Evolutionary conservation across 1,140 invertebrate species (phyloP).

Genomic region (Oedothorax gibbosus): DNA sequence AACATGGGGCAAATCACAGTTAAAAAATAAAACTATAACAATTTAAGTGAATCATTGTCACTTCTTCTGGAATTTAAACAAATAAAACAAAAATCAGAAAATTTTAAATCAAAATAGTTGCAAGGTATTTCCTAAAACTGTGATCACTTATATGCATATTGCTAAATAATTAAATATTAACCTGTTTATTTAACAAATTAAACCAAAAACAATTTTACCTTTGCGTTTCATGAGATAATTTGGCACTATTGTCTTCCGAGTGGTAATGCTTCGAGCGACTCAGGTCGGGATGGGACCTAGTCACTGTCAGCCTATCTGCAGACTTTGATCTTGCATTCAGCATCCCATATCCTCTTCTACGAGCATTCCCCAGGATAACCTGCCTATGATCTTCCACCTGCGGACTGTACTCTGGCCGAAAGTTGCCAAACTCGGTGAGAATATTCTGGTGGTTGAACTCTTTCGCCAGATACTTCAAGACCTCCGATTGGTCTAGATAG

Average conservation of each 20-base stretch:
- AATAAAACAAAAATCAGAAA: too few relatives aligned
- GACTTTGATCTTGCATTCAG: slow-evolving; percentile 45
- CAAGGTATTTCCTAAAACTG: too few relatives aligned
- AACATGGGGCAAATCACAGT: too few relatives aligned
- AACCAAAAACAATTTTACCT: slow-evolving; percentile 23
- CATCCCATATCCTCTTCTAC: slow-evolving; percentile 18
- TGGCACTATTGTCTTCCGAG: slow-evolving; percentile 54
- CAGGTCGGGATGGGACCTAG: slow-evolving; percentile 83
- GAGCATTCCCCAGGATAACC: slow-evolving; percentile 16
- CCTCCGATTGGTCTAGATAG: slow-evolving; percentile 83
- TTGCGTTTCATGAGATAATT: slow-evolving; percentile 21
- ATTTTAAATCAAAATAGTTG: too few relatives aligned
- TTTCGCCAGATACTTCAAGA: slow-evolving; percentile 78
- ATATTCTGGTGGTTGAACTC: slow-evolving; percentile 65
- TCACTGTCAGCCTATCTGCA: slow-evolving; percentile 66
- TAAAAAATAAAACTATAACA: too few relatives aligned
- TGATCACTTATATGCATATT: too few relatives aligned
- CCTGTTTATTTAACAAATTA: too few relatives aligned
- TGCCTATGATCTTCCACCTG: slow-evolving; percentile 7
- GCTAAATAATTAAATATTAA: too few relatives aligned
- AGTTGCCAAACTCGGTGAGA: slow-evolving; percentile 62
- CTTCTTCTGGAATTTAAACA: too few relatives aligned
- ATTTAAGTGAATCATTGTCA: too few relatives aligned
- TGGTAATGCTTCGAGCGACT: slow-evolving; percentile 60
- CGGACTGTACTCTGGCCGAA: slow-evolving; percentile 31